Conservation (phyloP, 2,888 invertebrate species). For the Trachelus iudaicus region DNA sequence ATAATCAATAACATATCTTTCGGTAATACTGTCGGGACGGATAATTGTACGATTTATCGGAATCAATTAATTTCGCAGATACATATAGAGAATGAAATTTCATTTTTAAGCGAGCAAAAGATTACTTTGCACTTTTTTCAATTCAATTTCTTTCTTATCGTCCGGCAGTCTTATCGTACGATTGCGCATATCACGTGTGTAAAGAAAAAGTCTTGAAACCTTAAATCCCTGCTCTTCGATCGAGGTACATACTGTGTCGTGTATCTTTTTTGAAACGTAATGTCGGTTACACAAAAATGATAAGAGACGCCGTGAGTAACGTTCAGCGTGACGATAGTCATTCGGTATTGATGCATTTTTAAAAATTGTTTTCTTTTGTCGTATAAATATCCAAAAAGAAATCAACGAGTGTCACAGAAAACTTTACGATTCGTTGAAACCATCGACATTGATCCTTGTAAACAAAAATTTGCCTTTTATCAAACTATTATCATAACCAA, state of each 20-base stretch:
- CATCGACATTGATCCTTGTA: not conserved
- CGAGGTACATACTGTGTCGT: not conserved
- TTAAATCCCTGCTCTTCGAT: not conserved
- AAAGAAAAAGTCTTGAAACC: not conserved
- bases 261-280: not conserved
- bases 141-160: not conserved
- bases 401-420: not conserved
- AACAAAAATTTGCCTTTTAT: not conserved
- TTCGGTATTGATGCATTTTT: not conserved
- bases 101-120: not conserved
- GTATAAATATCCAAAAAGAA: not conserved
- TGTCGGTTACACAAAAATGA: not conserved
- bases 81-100: not conserved
- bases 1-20: not conserved
- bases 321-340: not conserved
- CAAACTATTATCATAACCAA: not conserved
- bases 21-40: not conserved
- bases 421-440: not conserved
- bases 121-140: not conserved
- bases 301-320: not conserved
- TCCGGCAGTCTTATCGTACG: not conserved
- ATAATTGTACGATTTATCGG: not conserved
- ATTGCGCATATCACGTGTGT: not conserved
- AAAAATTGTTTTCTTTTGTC: not conserved
- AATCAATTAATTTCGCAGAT: not conserved